phyloP scores from a whole-genome alignment of 1,140 invertebrate species.

The Eciton burchellii region DNA sequence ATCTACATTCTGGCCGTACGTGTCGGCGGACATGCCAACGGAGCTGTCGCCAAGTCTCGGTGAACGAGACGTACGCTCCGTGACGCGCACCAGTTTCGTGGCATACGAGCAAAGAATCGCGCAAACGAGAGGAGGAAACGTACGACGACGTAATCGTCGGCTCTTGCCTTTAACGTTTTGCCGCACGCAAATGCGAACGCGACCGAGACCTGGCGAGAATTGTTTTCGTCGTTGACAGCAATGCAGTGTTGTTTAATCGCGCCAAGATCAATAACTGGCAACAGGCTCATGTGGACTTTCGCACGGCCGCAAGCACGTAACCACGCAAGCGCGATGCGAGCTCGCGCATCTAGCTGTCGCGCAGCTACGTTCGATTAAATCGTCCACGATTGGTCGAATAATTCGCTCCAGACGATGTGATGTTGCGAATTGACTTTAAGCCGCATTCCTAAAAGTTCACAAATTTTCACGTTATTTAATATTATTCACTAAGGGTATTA shows the following conservation, averaged over 20 bases:
- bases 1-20: conserved; percentile 76
- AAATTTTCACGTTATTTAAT: background rate
- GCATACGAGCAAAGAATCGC: background rate
- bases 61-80: background rate
- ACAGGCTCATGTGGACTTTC: conserved; percentile 82
- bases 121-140: conserved; percentile 21
- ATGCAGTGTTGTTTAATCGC: conserved; percentile 85
- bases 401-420: background rate
- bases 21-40: conserved; percentile 63
- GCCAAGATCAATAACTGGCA: conserved; percentile 85
- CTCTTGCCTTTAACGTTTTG: conserved; percentile 31
- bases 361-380: conserved; percentile 48
- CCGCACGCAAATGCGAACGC: conserved; percentile 50
- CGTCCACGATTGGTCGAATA: conserved; percentile 30
- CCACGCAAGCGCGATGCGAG: conserved; percentile 42
- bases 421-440: background rate
- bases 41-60: conserved; percentile 36
- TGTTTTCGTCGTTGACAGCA: conserved; percentile 84
- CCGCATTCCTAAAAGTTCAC: background rate
- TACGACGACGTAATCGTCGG: conserved; percentile 61
- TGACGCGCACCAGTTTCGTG: conserved; percentile 15
- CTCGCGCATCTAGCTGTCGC: conserved; percentile 17
- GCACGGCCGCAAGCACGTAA: conserved; percentile 65
- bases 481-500: background rate
- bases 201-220: conserved; percentile 73